Percentiles rank a stretch among this genome's conserved stretches.
These are phyloP conservation scores for Cydia pomonella DNA, from an alignment of 1,140 invertebrate genomes.

Conservation along the genomic window DNA sequence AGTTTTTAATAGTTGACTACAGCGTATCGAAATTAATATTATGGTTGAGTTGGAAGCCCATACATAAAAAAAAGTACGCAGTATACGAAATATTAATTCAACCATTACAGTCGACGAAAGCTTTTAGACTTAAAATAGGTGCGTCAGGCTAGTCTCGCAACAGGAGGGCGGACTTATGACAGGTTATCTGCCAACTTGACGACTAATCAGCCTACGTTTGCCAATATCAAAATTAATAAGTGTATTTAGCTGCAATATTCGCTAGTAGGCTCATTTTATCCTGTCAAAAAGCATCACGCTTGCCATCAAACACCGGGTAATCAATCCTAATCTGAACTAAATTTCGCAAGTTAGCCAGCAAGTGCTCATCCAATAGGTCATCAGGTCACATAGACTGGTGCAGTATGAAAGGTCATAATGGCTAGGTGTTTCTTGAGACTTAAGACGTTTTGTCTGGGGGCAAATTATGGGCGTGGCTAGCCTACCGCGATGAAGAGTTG, in stretches of 20 bases:
- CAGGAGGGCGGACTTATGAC: too few relatives aligned
- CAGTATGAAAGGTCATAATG: neutral
- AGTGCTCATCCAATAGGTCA: constrained; percentile 7
- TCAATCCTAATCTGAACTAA: neutral
- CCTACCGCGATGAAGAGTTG: neutral
- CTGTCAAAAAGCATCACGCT: neutral
- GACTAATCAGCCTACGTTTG: neutral
- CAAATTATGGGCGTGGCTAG: neutral
- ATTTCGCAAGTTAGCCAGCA: neutral
- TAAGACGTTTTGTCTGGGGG: neutral
- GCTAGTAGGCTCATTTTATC: neutral
- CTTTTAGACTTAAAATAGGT: too few relatives aligned
- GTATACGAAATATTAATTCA: too few relatives aligned
- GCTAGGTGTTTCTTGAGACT: neutral
- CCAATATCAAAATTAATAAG: neutral
- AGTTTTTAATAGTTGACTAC: too few relatives aligned
- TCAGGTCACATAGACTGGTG: neutral
- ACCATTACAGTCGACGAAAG: too few relatives aligned
- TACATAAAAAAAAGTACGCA: too few relatives aligned
- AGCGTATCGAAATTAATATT: too few relatives aligned
- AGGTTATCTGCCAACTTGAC: too few relatives aligned
- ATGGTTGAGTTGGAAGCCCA: too few relatives aligned
- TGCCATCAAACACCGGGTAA: neutral
- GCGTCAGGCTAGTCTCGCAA: too few relatives aligned
- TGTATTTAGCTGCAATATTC: neutral